A percentile compares a stretch with the other conserved stretches of the same genome.
Evolutionary conservation across 2,797 vertebrate species (phyloP).

Genomic region (Epinephelus awoara): DNA sequence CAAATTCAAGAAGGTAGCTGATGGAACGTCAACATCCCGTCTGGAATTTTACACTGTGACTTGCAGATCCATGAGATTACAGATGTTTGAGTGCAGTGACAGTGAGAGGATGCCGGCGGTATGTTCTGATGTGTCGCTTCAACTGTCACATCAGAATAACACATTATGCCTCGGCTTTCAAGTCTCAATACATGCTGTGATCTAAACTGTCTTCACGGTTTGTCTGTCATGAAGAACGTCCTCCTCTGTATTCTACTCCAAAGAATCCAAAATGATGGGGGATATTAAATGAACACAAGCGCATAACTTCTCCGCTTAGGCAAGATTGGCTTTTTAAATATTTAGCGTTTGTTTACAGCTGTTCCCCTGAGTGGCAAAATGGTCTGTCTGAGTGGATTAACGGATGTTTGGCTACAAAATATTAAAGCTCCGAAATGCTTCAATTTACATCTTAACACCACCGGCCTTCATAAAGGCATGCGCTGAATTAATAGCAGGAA

Average conservation of each 20-base stretch:
- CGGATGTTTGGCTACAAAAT: constrained; percentile 49
- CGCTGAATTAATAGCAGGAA: constrained; percentile 3
- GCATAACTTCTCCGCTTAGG: constrained; percentile 42
- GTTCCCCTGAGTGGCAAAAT: constrained; percentile 50
- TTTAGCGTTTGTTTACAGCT: constrained; percentile 68
- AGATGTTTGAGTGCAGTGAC: neutral
- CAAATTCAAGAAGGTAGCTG: constrained; percentile 9
- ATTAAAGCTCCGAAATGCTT: constrained; percentile 48
- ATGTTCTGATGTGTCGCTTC: neutral
- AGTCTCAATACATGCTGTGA: constrained; percentile 20
- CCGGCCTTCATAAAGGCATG: constrained; percentile 11
- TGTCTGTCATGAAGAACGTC: constrained; percentile 1
- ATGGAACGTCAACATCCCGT: constrained; percentile 7
- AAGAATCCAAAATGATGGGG: constrained; percentile 30
- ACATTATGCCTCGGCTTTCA: constrained; percentile 30
- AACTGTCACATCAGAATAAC: constrained; percentile 27
- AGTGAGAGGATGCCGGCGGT: neutral
- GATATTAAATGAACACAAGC: constrained; percentile 25
- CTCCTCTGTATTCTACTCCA: constrained; percentile 1
- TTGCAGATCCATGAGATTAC: neutral
- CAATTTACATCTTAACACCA: constrained; percentile 23
- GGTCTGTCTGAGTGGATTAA: constrained; percentile 54
- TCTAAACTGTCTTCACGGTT: constrained; percentile 36
- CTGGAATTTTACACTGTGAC: neutral
- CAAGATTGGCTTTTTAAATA: constrained; percentile 62